Conservation (phyloP, 2,888 invertebrate species). For the Salpingus planirostris region DNA sequence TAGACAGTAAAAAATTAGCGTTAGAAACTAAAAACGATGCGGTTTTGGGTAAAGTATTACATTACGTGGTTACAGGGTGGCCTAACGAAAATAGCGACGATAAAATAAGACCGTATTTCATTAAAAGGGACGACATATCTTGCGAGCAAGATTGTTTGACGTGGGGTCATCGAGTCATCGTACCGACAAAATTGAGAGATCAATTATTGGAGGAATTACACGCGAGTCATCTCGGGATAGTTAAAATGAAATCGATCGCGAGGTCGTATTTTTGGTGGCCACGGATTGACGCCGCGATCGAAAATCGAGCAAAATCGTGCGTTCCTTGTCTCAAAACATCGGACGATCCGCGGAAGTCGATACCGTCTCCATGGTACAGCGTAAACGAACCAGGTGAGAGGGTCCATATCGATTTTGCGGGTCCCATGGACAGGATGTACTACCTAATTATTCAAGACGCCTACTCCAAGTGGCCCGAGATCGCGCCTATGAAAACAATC, state of each 20-base stretch:
- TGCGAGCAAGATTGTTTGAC: slow-evolving; percentile 5
- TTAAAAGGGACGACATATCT: slow-evolving; percentile 5
- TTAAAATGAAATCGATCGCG: slow-evolving; percentile 1
- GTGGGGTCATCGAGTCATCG: slow-evolving; percentile 5
- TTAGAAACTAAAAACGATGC: slow-evolving; percentile 2
- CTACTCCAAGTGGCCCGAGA: slow-evolving; percentile 20
- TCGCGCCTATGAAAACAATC: slow-evolving; percentile 12
- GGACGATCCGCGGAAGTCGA: slow-evolving; percentile 12
- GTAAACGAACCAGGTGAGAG: slow-evolving; percentile 14
- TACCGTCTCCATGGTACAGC: slow-evolving; percentile 15
- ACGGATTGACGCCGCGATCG: slow-evolving; percentile 17
- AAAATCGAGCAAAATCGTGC: slow-evolving; percentile 18
- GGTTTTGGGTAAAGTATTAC: slow-evolving; percentile 1
- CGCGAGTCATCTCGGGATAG: background rate
- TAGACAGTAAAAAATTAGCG: slow-evolving; percentile 2
- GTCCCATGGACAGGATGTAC: slow-evolving; percentile 9
- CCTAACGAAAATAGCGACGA: slow-evolving; percentile 2
- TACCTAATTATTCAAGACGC: slow-evolving; percentile 16
- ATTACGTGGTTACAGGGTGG: slow-evolving; percentile 5
- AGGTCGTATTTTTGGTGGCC: slow-evolving; percentile 21
- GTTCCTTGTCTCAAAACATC: slow-evolving; percentile 11
- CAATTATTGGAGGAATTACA: slow-evolving; percentile 3
- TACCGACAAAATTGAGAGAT: slow-evolving; percentile 5
- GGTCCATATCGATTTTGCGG: slow-evolving; percentile 19
- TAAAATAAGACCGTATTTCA: slow-evolving; percentile 4